These are phyloP conservation scores for Alca torda DNA, from an alignment of 2,797 vertebrate species.

Conservation along the genomic window DNA sequence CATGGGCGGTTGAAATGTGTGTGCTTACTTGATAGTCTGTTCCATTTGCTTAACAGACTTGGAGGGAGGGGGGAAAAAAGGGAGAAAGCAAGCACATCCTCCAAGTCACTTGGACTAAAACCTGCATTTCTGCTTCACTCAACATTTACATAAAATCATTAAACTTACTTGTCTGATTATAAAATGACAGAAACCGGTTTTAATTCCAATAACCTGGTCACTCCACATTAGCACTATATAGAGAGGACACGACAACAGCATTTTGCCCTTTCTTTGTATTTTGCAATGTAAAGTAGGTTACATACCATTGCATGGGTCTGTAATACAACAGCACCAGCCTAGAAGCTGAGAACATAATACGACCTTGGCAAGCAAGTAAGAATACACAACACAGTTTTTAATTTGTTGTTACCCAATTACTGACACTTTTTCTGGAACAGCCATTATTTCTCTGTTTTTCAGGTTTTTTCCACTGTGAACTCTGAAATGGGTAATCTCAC, in stretches of 20 bases:
- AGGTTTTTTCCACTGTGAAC: not conserved
- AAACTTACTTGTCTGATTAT: not conserved
- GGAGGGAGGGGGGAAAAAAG: rapidly evolving
- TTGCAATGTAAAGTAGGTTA: not conserved
- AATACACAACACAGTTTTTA: not conserved
- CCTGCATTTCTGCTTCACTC: not conserved
- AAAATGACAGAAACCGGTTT: not conserved
- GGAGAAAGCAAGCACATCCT: not conserved
- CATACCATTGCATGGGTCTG: not conserved
- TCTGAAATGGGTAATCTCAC: not conserved
- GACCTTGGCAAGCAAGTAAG: not conserved
- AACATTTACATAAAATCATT: not conserved
- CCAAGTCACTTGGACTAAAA: not conserved
- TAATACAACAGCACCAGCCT: not conserved
- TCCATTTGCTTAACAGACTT: not conserved
- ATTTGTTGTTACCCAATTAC: not conserved
- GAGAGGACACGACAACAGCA: not conserved
- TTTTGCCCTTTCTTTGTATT: not conserved
- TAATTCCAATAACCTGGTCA: not conserved
- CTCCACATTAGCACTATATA: not conserved
- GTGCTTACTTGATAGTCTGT: not conserved
- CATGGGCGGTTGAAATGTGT: not conserved
- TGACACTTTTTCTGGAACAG: not conserved
- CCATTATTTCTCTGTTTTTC: not conserved
- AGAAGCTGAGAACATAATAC: not conserved